phyloP scores from a whole-genome alignment of 2,888 invertebrate genomes.

The Lepidochrysops patricia region DNA sequence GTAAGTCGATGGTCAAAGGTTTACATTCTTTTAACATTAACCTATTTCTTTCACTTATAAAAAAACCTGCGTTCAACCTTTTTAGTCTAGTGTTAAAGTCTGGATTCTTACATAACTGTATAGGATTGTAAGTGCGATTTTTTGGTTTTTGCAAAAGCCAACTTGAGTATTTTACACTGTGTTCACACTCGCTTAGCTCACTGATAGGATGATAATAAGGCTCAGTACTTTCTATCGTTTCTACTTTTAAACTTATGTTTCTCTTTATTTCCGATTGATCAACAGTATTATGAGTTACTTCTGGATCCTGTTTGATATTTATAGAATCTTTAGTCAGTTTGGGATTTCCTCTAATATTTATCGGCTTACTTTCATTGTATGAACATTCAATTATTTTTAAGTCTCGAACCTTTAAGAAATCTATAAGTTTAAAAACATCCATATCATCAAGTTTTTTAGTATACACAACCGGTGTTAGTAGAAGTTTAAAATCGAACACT shows the following conservation, averaged over 20 bases:
- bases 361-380: conserved; percentile 44
- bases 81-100: conserved; percentile 61
- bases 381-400: conserved; percentile 37
- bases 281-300: background rate
- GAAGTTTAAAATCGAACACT: conserved; percentile 51
- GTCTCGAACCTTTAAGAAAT: conserved; percentile 31
- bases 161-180: conserved; percentile 39
- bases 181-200: too few relatives aligned
- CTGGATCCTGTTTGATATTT: background rate
- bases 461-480: conserved; percentile 48
- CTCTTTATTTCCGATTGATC: background rate
- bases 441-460: conserved; percentile 52
- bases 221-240: conserved; percentile 11
- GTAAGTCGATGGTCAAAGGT: conserved; percentile 54
- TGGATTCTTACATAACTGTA: conserved; percentile 59
- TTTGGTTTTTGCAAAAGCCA: conserved; percentile 49
- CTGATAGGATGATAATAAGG: conserved; percentile 13
- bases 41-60: conserved; percentile 45
- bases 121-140: conserved; percentile 46
- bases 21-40: conserved; percentile 43
- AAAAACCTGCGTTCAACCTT: conserved; percentile 48
- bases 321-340: background rate
- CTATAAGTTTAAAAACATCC: conserved; percentile 34
- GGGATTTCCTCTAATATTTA: conserved; percentile 6
- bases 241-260: background rate